Conservation (phyloP, 2,113 vertebrate species). For the Gymnobelideus leadbeateri region DNA sequence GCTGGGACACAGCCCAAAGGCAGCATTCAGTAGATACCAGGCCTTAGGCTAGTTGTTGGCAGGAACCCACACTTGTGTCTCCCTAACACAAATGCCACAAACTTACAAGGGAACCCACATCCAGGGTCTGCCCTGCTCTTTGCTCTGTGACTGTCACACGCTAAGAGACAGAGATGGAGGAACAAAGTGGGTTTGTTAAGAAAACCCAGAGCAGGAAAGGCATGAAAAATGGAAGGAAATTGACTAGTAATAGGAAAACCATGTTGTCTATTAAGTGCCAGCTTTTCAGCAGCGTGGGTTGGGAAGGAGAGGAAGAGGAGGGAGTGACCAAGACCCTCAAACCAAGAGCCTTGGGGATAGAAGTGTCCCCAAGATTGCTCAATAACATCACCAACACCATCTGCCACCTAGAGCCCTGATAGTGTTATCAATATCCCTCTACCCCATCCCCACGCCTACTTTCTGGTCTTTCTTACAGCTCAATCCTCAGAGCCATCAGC, state of each 20-base stretch:
- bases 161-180: not conserved
- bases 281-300: not conserved
- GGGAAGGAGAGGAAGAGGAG: not conserved
- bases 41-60: conserved; percentile 27
- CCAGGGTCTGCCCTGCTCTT: conserved; percentile 15
- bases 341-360: not conserved
- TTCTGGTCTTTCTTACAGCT: not conserved
- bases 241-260: not conserved
- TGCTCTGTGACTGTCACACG: not conserved
- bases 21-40: conserved; percentile 53
- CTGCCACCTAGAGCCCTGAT: not conserved
- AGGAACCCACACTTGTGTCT: conserved; percentile 1
- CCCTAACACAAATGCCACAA: not conserved
- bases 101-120: not conserved
- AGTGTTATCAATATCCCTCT: not conserved
- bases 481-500: not conserved
- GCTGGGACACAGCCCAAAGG: conserved; percentile 59
- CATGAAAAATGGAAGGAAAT: not conserved
- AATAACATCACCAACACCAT: not conserved
- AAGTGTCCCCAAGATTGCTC: not conserved
- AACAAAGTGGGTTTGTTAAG: not conserved
- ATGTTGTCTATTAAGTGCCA: not conserved
- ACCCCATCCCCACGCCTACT: not conserved
- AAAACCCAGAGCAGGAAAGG: conserved; percentile 16
- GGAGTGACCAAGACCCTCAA: not conserved